phyloP scores from a whole-genome alignment of 1,140 invertebrate genomes.

The Bombus waltoni region DNA sequence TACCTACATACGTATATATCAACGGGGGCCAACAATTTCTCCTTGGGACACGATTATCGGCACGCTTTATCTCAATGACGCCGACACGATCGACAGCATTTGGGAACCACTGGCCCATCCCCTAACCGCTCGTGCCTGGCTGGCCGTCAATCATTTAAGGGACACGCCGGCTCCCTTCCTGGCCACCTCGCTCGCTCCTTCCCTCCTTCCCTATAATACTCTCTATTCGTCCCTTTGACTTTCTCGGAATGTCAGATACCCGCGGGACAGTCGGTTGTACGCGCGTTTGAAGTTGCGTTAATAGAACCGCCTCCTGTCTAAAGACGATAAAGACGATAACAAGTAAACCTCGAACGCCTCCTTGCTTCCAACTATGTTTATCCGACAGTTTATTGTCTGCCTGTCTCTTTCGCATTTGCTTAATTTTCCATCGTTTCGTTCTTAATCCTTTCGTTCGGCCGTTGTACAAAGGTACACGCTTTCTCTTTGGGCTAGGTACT shows the following conservation, averaged over 20 bases:
- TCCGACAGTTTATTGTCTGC: neutral
- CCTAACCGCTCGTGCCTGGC: constrained; percentile 59
- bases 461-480: too few relatives aligned
- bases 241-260: constrained; percentile 47
- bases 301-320: constrained; percentile 22
- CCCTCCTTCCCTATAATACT: constrained; percentile 53
- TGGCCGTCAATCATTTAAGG: constrained; percentile 73
- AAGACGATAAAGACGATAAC: too few relatives aligned
- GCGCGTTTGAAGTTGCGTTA: constrained; percentile 21
- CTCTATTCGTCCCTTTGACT: constrained; percentile 42
- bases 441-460: neutral
- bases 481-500: too few relatives aligned
- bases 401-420: neutral
- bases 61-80: neutral
- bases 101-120: constrained; percentile 66
- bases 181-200: constrained; percentile 34
- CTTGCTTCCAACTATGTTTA: constrained; percentile 41
- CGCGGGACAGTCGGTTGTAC: constrained; percentile 16
- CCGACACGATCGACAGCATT: constrained; percentile 27
- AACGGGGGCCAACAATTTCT: neutral
- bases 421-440: neutral
- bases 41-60: neutral
- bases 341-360: constrained; percentile 26
- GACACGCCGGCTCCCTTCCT: constrained; percentile 59
- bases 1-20: neutral